phyloP scores from a whole-genome alignment of 2,113 vertebrate species.

The Nesoenas mayeri region DNA sequence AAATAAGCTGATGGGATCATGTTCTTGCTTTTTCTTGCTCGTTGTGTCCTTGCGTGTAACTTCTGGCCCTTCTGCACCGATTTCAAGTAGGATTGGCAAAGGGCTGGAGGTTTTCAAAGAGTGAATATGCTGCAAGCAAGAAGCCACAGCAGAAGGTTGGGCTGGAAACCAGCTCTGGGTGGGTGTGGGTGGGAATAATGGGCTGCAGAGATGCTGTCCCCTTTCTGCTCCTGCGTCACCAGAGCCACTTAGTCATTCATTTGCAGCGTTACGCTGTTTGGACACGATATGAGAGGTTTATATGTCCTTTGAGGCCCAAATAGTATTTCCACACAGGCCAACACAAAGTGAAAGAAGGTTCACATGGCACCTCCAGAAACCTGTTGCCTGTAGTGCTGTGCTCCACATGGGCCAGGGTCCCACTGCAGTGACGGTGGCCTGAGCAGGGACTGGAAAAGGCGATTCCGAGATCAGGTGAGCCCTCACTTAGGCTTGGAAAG shows the following conservation, averaged over 20 bases:
- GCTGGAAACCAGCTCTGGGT: background rate
- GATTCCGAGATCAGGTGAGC: background rate
- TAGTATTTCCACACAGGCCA: background rate
- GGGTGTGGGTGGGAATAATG: background rate
- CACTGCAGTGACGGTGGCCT: background rate
- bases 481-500: background rate
- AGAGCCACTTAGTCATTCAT: background rate
- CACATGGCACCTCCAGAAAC: background rate
- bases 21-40: background rate
- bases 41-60: background rate
- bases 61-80: background rate
- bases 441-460: background rate
- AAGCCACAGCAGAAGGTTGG: background rate
- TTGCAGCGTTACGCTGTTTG: fast-evolving
- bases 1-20: background rate
- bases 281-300: fast-evolving
- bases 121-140: background rate
- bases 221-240: background rate
- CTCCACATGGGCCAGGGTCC: too few species aligned
- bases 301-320: background rate
- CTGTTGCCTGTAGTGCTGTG: background rate
- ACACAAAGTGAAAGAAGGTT: background rate
- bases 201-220: background rate
- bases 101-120: background rate
- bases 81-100: background rate